phyloP scores from a whole-genome alignment of 2,113 vertebrate genomes.

The Pterocles gutturalis region DNA sequence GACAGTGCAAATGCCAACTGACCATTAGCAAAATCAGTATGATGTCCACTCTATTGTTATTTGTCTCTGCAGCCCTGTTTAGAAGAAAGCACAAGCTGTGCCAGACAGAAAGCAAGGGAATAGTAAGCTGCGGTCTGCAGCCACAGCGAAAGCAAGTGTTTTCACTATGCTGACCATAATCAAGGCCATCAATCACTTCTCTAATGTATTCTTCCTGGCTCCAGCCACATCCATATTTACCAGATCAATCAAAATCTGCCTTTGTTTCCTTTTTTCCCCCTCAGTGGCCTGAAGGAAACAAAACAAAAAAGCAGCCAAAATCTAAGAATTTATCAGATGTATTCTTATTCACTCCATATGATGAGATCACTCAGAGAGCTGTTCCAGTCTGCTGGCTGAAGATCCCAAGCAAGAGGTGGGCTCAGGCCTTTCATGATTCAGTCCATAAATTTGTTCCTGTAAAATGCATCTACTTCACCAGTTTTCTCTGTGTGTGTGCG shows the following conservation, averaged over 20 bases:
- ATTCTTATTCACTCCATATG: not conserved
- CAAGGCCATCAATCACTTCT: conserved; percentile 4
- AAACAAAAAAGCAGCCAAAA: not conserved
- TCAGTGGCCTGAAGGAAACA: not conserved
- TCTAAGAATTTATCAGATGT: not conserved
- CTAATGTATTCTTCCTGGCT: not conserved
- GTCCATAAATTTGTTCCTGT: not conserved
- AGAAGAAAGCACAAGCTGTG: not conserved
- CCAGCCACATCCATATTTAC: not conserved
- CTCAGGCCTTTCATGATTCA: not conserved
- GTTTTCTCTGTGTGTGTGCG: fast-evolving
- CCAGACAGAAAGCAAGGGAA: not conserved
- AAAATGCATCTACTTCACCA: not conserved
- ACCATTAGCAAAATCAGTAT: not conserved
- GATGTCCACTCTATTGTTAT: not conserved
- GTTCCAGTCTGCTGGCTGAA: not conserved
- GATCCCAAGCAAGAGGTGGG: not conserved
- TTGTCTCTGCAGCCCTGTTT: not conserved
- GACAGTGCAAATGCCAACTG: not conserved
- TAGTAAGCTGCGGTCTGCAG: not conserved
- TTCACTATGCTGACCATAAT: not conserved
- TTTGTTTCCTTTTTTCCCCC: not conserved
- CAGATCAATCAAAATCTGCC: conserved; percentile 16
- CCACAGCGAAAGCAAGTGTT: not conserved
- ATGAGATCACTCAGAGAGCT: not conserved